Evolutionary conservation across 1,140 invertebrate species (phyloP), one percentile per base, ranked within the genome.

Genomic region (Penaeus chinensis): DNA sequence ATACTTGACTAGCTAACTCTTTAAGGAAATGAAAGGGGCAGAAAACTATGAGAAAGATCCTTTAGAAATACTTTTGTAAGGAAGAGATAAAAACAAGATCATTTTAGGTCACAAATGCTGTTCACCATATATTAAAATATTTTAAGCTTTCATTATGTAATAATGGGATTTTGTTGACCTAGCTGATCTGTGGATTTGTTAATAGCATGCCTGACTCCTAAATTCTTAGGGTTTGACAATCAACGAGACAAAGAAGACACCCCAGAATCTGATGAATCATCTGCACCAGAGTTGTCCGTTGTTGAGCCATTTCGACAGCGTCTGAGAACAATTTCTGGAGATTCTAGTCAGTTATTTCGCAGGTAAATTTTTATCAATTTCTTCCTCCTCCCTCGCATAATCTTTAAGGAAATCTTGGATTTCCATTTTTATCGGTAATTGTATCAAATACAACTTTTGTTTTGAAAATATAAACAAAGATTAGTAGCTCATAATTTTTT

Each of bases 241-340:
- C 54, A 54, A 47, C 47, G 7, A 13, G 85, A 66, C 42, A 71
- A 66, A 61, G 42, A 32, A 54, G 54, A 83, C n/a, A 60, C 32
- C 11, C 47, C 66, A 63, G 79, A 80, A n/a, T 27, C 20, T 65
- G 85, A 71, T 71, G 84, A 66, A 66, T 19, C 24, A 20, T 24
- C 0, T 16, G 78, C 66, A 27, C 27, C 84, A 71, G 84, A 86
- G 47, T 61, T 87, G 27, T 16, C 85, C 22, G 71, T 77, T 63
- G 66, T 83, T 37, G 79, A 82, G n/a, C 89, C 89, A 16, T 79
- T 83, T 47, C 82, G 85, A 27, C 86, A 85, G 54, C 90, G 91
- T 37, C 60, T 76, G 13, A 77, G 91, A 60, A 89, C 90, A 65
- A 83, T 90, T 32, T 91, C 90, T 81, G 91, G 91, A 60, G 91